These are phyloP conservation scores for Cardiocondyla obscurior DNA, from an alignment of 1,140 invertebrate genomes.

Conservation along the genomic window DNA sequence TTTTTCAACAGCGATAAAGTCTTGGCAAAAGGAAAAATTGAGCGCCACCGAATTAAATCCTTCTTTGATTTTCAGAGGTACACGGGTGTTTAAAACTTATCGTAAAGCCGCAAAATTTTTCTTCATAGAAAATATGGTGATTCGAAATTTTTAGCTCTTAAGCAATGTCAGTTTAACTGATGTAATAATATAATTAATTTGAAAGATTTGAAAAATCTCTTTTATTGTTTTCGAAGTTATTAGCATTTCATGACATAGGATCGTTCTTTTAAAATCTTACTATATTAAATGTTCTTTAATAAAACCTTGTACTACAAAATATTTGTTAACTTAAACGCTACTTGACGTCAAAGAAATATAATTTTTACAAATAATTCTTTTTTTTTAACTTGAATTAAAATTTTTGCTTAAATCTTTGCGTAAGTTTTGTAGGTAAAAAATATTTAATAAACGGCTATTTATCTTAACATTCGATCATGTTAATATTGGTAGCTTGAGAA, in stretches of 20 bases:
- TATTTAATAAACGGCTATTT: neutral
- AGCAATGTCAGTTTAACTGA: neutral
- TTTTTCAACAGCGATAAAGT: slow-evolving; percentile 45
- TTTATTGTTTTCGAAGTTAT: neutral
- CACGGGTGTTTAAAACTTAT: neutral
- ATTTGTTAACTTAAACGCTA: neutral
- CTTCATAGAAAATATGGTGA: neutral
- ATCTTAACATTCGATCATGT: neutral
- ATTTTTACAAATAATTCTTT: too few species aligned
- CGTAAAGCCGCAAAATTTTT: neutral
- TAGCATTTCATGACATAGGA: too few species aligned
- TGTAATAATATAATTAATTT: neutral
- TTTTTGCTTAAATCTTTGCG: neutral
- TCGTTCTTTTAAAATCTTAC: neutral
- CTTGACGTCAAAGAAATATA: neutral
- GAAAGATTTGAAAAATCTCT: neutral
- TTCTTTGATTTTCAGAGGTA: slow-evolving; percentile 30
- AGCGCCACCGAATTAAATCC: slow-evolving; percentile 28
- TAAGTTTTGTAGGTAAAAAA: neutral
- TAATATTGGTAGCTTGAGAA: neutral
- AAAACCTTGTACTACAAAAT: neutral
- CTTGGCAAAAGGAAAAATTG: slow-evolving; percentile 36
- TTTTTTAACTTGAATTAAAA: neutral
- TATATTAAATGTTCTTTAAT: neutral
- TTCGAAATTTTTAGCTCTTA: neutral